Evolutionary conservation across 1,140 invertebrate species (phyloP).

Genomic region (Penaeus indicus): DNA sequence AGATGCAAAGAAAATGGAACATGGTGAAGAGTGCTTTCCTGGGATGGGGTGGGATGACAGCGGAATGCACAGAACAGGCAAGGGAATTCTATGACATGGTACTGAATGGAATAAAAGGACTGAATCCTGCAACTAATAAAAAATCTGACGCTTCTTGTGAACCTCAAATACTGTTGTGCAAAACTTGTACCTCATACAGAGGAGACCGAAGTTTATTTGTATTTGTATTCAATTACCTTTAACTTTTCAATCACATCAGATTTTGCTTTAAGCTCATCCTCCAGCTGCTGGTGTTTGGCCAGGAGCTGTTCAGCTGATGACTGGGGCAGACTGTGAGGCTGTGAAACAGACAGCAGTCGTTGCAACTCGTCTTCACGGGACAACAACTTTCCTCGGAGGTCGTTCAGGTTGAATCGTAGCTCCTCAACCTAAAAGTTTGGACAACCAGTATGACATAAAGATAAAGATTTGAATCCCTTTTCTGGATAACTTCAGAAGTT

Average conservation of each 20-base stretch:
- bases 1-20: too few species aligned
- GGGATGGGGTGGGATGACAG: background rate
- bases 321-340: slow-evolving; percentile 39
- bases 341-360: slow-evolving; percentile 21
- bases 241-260: slow-evolving; percentile 1
- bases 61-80: background rate
- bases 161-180: too few species aligned
- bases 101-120: background rate
- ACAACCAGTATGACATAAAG: too few species aligned
- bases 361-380: slow-evolving; percentile 37
- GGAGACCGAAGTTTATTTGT: background rate
- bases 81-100: slow-evolving; percentile 1
- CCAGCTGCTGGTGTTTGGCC: background rate
- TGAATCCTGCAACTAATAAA: too few species aligned
- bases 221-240: slow-evolving; percentile 6
- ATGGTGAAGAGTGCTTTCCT: too few species aligned
- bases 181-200: too few species aligned
- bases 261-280: background rate
- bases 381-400: slow-evolving; percentile 26
- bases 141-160: too few species aligned
- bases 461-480: too few species aligned
- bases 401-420: slow-evolving; percentile 20
- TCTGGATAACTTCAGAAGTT: too few species aligned
- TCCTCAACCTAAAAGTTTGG: slow-evolving; percentile 36
- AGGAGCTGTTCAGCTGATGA: slow-evolving; percentile 23